Conservation (phyloP, 2,113 vertebrate genomes). For the Leptobrachium ailaonicum region DNA sequence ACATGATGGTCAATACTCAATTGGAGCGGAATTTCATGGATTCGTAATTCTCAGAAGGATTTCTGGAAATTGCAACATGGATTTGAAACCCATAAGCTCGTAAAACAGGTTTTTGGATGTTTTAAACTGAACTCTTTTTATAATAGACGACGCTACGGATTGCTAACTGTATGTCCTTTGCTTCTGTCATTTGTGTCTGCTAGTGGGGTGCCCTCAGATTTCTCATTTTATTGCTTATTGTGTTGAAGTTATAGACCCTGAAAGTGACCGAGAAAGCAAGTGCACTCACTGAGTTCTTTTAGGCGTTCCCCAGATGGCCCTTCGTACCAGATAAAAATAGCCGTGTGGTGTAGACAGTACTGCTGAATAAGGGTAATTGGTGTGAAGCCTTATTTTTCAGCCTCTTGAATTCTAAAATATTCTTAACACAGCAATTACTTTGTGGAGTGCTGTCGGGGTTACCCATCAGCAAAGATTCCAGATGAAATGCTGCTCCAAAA, state of each 20-base stretch:
- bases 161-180: too few relatives aligned
- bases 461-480: not conserved
- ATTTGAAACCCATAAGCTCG: too few relatives aligned
- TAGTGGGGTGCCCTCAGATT: too few relatives aligned
- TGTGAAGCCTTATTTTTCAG: conserved; percentile 41
- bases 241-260: not conserved
- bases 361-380: conserved; percentile 46
- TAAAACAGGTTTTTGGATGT: too few relatives aligned
- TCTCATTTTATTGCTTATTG: too few relatives aligned
- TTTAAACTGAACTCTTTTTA: too few relatives aligned
- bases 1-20: too few relatives aligned
- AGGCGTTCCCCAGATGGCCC: conserved; percentile 45
- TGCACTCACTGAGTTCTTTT: conserved; percentile 29
- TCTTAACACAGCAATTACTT: conserved; percentile 37
- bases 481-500: conserved; percentile 5
- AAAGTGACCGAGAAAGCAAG: conserved; percentile 1
- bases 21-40: too few relatives aligned
- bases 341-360: conserved; percentile 36
- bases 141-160: too few relatives aligned
- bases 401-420: conserved; percentile 38
- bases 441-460: conserved; percentile 26
- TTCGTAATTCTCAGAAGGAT: too few relatives aligned
- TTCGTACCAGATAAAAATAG: conserved; percentile 43
- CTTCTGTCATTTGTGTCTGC: too few relatives aligned
- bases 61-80: too few relatives aligned